phyloP scores from a whole-genome alignment of 2,888 invertebrate species.

The Mycalesis mineus region DNA sequence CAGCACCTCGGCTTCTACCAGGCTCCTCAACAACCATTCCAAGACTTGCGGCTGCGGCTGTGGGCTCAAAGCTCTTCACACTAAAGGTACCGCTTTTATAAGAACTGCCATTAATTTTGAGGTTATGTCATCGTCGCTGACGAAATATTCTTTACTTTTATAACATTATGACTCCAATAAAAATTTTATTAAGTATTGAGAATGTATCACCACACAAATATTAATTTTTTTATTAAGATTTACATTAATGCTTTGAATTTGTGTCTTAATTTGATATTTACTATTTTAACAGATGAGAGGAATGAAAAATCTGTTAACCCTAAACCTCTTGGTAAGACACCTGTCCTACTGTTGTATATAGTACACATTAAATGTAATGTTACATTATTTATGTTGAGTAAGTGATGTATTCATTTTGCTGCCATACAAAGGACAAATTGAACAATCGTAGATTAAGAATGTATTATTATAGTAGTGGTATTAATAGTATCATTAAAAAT shows the following conservation, averaged over 20 bases:
- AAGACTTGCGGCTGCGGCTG: slow-evolving; percentile 84
- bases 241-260: neutral
- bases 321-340: slow-evolving; percentile 63
- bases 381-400: neutral
- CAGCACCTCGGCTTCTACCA: slow-evolving; percentile 47
- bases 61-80: slow-evolving; percentile 80
- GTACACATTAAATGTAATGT: slow-evolving; percentile 3
- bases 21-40: slow-evolving; percentile 76
- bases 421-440: too few species aligned
- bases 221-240: too few species aligned
- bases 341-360: slow-evolving; percentile 29
- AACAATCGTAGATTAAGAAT: too few species aligned
- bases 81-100: slow-evolving; percentile 79
- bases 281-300: slow-evolving; percentile 48
- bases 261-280: neutral
- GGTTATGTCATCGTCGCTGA: slow-evolving; percentile 55
- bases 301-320: slow-evolving; percentile 41
- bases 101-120: slow-evolving; percentile 21
- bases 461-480: too few species aligned
- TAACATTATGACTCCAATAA: too few species aligned
- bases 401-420: too few species aligned
- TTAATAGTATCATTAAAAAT: too few species aligned
- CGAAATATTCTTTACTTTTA: neutral
- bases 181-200: too few species aligned
- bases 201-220: too few species aligned